Evolutionary conservation across 1,140 invertebrate species (phyloP).

Genomic region (Drosophila murphyi): DNA sequence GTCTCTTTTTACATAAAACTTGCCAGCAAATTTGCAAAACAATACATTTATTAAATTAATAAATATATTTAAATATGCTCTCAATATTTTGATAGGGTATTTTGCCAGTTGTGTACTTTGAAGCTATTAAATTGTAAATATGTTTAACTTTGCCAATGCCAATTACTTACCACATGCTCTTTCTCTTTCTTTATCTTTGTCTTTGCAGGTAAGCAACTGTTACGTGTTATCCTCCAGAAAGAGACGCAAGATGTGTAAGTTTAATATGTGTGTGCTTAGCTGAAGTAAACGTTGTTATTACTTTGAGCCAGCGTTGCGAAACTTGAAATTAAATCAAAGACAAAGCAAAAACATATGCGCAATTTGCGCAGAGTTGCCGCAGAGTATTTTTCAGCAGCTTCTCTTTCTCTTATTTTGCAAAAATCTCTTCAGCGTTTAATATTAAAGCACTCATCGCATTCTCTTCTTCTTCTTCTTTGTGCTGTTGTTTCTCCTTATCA

Average conservation of each 20-base stretch:
- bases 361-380: slow-evolving; percentile 30
- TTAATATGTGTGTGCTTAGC: slow-evolving; percentile 39
- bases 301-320: slow-evolving; percentile 35
- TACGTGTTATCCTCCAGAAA: slow-evolving; percentile 15
- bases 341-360: slow-evolving; percentile 23
- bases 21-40: too few relatives aligned
- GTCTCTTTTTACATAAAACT: too few relatives aligned
- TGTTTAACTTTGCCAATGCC: slow-evolving; percentile 2
- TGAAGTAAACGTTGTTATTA: slow-evolving; percentile 65
- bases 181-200: slow-evolving; percentile 22
- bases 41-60: too few relatives aligned
- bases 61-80: too few relatives aligned
- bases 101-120: neutral
- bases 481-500: slow-evolving; percentile 43
- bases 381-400: neutral
- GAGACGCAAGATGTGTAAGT: slow-evolving; percentile 8
- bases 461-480: slow-evolving; percentile 5
- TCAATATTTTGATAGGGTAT: too few relatives aligned
- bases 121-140: neutral
- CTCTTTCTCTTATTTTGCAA: neutral
- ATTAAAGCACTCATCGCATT: slow-evolving; percentile 51
- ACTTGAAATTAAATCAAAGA: slow-evolving; percentile 72
- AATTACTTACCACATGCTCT: slow-evolving; percentile 40
- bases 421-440: slow-evolving; percentile 44
- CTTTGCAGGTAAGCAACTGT: slow-evolving; percentile 65